A percentile compares a stretch with the other conserved stretches of the same genome.
These are phyloP conservation scores for Rhinogobio ventralis DNA, from an alignment of 2,797 vertebrate genomes.

Conservation along the genomic window DNA sequence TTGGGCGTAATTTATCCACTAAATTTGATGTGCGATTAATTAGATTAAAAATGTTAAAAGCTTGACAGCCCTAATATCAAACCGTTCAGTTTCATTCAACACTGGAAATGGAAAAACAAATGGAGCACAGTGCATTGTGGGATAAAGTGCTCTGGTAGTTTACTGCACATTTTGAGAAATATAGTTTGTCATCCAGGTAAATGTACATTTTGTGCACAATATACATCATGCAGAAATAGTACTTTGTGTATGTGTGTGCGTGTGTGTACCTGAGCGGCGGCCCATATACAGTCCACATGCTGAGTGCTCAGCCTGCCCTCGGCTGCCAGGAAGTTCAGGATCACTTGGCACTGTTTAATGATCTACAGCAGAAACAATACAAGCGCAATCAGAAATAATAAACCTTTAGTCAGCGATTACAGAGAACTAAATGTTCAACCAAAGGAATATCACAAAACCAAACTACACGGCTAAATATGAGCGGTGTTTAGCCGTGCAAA, in stretches of 20 bases:
- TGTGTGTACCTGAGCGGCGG: slow-evolving; percentile 89
- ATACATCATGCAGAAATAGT: background rate
- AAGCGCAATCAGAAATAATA: slow-evolving; percentile 25
- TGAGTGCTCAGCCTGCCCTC: slow-evolving; percentile 96
- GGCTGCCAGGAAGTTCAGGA: slow-evolving; percentile 98
- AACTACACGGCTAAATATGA: background rate
- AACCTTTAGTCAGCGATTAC: slow-evolving; percentile 7
- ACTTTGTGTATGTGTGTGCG: background rate
- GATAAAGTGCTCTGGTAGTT: background rate
- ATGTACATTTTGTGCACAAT: background rate
- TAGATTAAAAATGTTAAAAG: no score
- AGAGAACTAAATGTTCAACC: background rate
- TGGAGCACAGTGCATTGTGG: background rate
- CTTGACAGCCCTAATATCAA: no score
- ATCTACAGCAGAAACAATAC: slow-evolving; percentile 79
- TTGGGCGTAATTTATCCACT: no score
- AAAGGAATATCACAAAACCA: background rate
- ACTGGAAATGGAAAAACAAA: no score
- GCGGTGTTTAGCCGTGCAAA: background rate
- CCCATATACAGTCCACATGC: slow-evolving; percentile 99
- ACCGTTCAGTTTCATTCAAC: no score
- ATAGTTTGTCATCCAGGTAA: background rate
- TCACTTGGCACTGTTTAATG: slow-evolving; percentile 99
- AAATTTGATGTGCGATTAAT: no score
- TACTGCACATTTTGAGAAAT: background rate